Base-by-base conservation (phyloP, 2,888 invertebrate genomes). In the Drosophila infuscata region DNA sequence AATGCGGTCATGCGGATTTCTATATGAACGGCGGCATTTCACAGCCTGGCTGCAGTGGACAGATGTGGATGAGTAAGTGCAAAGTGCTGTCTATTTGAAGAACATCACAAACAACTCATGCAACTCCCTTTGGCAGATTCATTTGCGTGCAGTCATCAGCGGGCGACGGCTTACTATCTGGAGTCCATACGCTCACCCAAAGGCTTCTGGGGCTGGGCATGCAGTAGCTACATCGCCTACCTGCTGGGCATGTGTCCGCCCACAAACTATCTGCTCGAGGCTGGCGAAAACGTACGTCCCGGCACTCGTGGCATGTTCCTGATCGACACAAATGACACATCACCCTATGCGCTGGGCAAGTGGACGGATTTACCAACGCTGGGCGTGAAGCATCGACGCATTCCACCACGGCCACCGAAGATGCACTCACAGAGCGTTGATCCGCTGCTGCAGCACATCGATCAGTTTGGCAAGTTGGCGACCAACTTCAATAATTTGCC, bases 11-110 rank as follows among this genome's bases (percentile, higher is more conserved):
- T 87, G 94, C 95, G 0, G 96, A 96, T 84, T 96, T 96, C 88
- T 96, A 96, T 83, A 94, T 96, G 90, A 96, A 96, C 83, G 96
- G 96, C 0, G 96, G 96, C 0, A 94, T 95, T 32, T 93, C 94
- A 46, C 96, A 96, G 79, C 96, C 96, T 0, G 96, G 96, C 0
- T 96, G 96, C 88, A 72, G 72, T 43, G 75, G 74, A 93, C 94
- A 93, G 93, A 93, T 68, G 92, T 84, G 91, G 92, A 91, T 53
- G 66, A 79, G 67, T 67, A 30, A n/a, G 46, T 56, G 41, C 0
- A 32, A 0, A 0, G 29, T 20, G 32, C 3, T 3, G 1, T n/a
- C 30, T 43, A 20, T 9, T 49, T 17, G 5, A 36, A 29, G 7
- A 17, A 20, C 3, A 15, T 12, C 6, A 17, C 0, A 2, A 4